Evolutionary conservation across 2,888 invertebrate species (phyloP), one percentile per base, ranked within the genome.

Genomic region (Helicoverpa assulta): DNA sequence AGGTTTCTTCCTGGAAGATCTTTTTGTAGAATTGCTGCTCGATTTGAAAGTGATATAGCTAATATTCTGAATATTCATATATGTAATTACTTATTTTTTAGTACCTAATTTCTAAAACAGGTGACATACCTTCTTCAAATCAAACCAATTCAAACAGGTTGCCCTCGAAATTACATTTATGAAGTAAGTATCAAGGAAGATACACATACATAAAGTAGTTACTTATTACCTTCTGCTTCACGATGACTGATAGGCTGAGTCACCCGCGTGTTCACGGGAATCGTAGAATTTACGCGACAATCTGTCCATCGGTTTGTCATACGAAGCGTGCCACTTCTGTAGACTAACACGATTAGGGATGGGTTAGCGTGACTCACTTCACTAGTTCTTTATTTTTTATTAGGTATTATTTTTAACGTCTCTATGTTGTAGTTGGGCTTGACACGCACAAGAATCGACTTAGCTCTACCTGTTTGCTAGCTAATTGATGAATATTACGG

Each of bases 221-320:
- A 43, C 16, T 43, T 43, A 43, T 5, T 16, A 43, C 43, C 43
- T 68, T 62, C 64, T 33, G 64, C 52, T 26, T 21, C 51, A 60
- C 43, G 47, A 21, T 57, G 80, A 60, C 63, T 52, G 74, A 52
- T 57, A 58, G 43, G 29, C 33, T 77, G 81, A 81, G 64, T 81
- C 81, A 81, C 47, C n/a, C 52, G 56, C 62, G 29, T 67, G 76
- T 72, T 68, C 61, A 71, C 62, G 59, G 62, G 54, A 63, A 73
- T 69, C 70, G 65, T 52, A 73, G 51, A 68, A 78, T 74, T 81
- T 47, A 62, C 67, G 60, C 61, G 70, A 50, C 55, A 66, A 79
- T 81, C 82, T 52, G 73, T 67, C 50, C 56, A 69, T 68, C 76
- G 53, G 66, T 81, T 80, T 67, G 73, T 81, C 79, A 81, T 72